These are phyloP conservation scores for Hermetia illucens DNA, from an alignment of 1,140 invertebrate species.

Conservation along the genomic window DNA sequence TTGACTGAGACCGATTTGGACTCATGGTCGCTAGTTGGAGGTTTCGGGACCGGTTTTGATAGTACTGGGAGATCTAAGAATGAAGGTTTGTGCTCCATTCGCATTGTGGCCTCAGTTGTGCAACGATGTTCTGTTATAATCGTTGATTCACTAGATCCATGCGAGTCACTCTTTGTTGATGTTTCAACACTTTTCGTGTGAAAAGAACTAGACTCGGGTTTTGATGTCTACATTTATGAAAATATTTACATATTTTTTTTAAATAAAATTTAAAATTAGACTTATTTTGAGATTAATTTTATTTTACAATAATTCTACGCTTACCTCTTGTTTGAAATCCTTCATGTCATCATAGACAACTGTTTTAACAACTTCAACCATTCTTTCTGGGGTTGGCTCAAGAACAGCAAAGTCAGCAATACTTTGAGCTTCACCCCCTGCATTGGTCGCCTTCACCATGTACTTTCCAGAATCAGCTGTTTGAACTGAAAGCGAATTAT, in stretches of 20 bases:
- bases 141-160: slow-evolving; percentile 28
- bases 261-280: slow-evolving; percentile 1
- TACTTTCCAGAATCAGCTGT: slow-evolving; percentile 53
- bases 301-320: slow-evolving; percentile 28
- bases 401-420: slow-evolving; percentile 61
- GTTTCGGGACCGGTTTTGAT: slow-evolving; percentile 12
- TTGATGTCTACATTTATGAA: slow-evolving; percentile 6
- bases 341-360: slow-evolving; percentile 40
- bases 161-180: slow-evolving; percentile 21
- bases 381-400: slow-evolving; percentile 50
- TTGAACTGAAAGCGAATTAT: slow-evolving; percentile 37
- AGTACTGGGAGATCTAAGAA: slow-evolving; percentile 25
- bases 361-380: slow-evolving; percentile 51
- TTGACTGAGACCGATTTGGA: slow-evolving; percentile 7
- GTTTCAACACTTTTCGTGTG: slow-evolving; percentile 11
- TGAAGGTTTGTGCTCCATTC: slow-evolving; percentile 29
- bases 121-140: slow-evolving; percentile 31
- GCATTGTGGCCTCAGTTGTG: slow-evolving; percentile 31
- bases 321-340: slow-evolving; percentile 30
- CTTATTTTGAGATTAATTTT: slow-evolving; percentile 3
- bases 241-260: slow-evolving; percentile 7
- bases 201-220: slow-evolving; percentile 5
- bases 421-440: slow-evolving; percentile 60
- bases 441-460: slow-evolving; percentile 54
- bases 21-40: slow-evolving; percentile 11